Evolutionary conservation across 2,888 invertebrate species (phyloP).

Genomic region (Callimorpha dominula): DNA sequence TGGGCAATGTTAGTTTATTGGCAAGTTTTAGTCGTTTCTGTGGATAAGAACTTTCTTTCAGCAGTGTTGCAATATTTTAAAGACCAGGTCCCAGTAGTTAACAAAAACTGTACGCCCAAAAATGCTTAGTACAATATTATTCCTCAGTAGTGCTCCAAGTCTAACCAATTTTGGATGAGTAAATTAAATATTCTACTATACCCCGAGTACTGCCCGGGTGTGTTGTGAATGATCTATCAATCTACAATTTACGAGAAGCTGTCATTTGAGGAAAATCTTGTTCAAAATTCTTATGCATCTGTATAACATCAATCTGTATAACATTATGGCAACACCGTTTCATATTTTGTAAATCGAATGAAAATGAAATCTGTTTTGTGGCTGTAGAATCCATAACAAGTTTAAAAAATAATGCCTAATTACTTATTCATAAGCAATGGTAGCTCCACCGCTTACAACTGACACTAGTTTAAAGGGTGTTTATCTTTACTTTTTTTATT

Average conservation of each 20-base stretch:
- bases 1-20: constrained; percentile 1
- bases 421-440: too few species aligned
- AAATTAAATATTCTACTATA: too few species aligned
- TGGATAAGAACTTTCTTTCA: neutral
- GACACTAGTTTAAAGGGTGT: neutral
- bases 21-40: neutral
- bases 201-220: too few species aligned
- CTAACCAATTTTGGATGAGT: too few species aligned
- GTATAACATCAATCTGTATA: too few species aligned
- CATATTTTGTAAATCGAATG: too few species aligned
- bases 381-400: too few species aligned
- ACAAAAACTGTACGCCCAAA: neutral
- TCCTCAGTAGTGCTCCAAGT: too few species aligned
- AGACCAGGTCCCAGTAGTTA: neutral
- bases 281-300: neutral
- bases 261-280: neutral
- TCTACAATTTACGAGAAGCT: neutral
- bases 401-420: too few species aligned
- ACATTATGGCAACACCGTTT: too few species aligned
- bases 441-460: neutral
- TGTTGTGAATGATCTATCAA: neutral
- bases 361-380: too few species aligned
- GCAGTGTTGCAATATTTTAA: neutral
- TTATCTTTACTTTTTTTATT: neutral
- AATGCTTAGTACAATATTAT: too few species aligned